Conservation (phyloP, 2,113 vertebrate genomes). For the Heloderma charlesbogerti region DNA sequence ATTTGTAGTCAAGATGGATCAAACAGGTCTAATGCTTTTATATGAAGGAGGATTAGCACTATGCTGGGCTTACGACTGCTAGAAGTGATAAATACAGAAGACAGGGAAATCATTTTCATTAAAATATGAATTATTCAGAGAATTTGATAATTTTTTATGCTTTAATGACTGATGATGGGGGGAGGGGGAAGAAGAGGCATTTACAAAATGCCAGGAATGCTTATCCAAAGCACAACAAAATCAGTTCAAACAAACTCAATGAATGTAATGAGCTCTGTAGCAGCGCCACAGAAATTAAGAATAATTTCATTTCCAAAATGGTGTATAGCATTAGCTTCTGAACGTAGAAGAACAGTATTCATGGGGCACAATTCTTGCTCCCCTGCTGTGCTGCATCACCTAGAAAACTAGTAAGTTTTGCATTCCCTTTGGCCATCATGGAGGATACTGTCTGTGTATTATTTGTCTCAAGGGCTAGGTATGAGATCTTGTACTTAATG, state of each 20-base stretch:
- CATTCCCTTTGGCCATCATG: not conserved
- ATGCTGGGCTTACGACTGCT: not conserved
- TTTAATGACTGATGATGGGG: not conserved
- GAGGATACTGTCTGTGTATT: not conserved
- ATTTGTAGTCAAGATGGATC: not conserved
- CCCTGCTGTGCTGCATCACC: not conserved
- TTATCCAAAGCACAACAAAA: not conserved
- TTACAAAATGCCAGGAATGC: not conserved
- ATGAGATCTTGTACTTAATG: not conserved
- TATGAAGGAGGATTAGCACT: conserved; percentile 2
- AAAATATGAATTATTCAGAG: not conserved
- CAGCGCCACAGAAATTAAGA: not conserved
- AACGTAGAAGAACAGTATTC: not conserved
- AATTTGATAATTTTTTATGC: not conserved
- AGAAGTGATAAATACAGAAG: conserved; percentile 16
- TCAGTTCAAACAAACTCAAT: not conserved
- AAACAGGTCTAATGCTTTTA: conserved; percentile 6
- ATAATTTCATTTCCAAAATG: not conserved
- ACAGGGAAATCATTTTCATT: not conserved
- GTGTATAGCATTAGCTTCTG: not conserved
- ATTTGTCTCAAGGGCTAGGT: not conserved
- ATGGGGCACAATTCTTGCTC: not conserved
- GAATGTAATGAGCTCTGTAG: not conserved
- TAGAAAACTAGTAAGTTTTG: not conserved
- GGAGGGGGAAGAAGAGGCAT: not conserved